Conservation (phyloP, 2,888 invertebrate genomes). For the Plagodis pulveraria region DNA sequence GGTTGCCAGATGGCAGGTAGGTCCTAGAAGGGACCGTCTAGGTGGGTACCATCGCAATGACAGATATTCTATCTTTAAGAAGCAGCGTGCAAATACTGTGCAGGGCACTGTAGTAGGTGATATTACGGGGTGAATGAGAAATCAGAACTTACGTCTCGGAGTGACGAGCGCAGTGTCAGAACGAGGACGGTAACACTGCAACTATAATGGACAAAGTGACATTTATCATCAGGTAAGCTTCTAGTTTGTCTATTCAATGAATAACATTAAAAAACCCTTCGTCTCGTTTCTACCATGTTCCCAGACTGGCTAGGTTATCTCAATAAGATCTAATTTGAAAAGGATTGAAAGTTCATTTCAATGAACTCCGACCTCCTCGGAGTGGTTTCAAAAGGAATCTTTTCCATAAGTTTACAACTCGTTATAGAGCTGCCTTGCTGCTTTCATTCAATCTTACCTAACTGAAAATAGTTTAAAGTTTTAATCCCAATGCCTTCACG, state of each 20-base stretch:
- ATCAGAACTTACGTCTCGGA: neutral
- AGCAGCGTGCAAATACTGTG: neutral
- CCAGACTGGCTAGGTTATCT: too few relatives aligned
- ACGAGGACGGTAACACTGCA: too few relatives aligned
- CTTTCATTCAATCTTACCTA: conserved; percentile 19
- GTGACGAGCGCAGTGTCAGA: too few relatives aligned
- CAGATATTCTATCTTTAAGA: neutral
- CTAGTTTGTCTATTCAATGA: neutral
- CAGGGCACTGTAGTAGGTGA: neutral
- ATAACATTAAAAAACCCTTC: neutral
- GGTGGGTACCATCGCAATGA: neutral
- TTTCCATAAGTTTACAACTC: conserved; percentile 9
- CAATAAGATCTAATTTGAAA: too few relatives aligned
- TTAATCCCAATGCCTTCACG: conserved; percentile 8
- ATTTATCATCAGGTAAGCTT: neutral
- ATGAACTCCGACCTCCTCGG: neutral
- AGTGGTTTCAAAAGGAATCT: conserved; percentile 10
- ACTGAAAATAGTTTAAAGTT: conserved; percentile 28
- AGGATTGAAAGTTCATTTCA: neutral
- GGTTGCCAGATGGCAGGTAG: too few relatives aligned
- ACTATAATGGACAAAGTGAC: neutral
- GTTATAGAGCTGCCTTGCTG: conserved; percentile 12
- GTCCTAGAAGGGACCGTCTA: neutral
- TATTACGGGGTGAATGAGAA: neutral
- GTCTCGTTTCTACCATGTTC: neutral